phyloP scores from a whole-genome alignment of 2,888 invertebrate species.

The Macrosiphum euphorbiae region DNA sequence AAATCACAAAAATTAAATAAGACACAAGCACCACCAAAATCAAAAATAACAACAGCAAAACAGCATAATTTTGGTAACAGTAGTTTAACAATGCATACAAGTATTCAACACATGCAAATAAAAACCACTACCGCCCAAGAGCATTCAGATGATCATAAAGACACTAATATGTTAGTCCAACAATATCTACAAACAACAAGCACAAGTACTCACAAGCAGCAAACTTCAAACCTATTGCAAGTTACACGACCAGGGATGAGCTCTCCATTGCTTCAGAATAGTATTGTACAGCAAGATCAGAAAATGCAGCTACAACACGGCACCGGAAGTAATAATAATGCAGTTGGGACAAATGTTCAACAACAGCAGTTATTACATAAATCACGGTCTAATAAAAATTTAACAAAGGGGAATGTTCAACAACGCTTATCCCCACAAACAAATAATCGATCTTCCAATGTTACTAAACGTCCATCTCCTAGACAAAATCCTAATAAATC shows the following conservation, averaged over 20 bases:
- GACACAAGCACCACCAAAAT: not conserved
- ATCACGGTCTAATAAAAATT: not conserved
- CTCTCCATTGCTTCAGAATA: not conserved
- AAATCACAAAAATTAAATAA: not conserved
- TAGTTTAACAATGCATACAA: not conserved
- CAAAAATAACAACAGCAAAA: not conserved
- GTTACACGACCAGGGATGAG: not conserved
- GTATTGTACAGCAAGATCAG: not conserved
- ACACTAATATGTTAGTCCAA: not conserved
- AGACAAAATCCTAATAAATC: not conserved
- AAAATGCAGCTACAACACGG: not conserved
- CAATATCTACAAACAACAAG: not conserved
- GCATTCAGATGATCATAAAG: not conserved
- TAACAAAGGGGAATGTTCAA: not conserved
- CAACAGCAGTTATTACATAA: not conserved
- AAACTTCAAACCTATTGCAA: not conserved
- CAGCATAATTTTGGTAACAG: not conserved
- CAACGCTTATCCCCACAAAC: not conserved
- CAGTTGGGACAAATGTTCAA: not conserved
- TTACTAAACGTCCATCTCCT: not conserved
- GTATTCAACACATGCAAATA: slow-evolving; percentile 9
- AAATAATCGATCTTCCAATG: not conserved
- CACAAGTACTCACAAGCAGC: not conserved
- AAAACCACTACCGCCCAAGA: not conserved
- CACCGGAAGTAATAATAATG: not conserved